A percentile compares a stretch with the other conserved stretches of the same genome.
phyloP scores from a whole-genome alignment of 2,797 vertebrate genomes.

The Lemur catta region DNA sequence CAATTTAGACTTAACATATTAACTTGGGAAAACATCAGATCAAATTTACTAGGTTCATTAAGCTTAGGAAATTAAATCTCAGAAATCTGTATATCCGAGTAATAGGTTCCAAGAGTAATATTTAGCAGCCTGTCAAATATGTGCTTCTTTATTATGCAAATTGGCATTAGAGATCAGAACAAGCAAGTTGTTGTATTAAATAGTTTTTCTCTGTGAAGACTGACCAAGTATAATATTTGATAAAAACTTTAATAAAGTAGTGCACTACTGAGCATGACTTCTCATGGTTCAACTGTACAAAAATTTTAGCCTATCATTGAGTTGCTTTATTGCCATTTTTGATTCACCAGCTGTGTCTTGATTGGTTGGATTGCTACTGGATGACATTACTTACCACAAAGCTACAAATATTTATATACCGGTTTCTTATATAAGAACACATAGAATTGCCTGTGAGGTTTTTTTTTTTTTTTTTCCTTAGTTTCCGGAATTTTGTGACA shows the following conservation, averaged over 20 bases:
- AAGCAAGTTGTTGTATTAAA: slow-evolving; percentile 51
- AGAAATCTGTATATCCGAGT: slow-evolving; percentile 85
- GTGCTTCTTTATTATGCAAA: slow-evolving; percentile 81
- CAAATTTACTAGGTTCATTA: slow-evolving; percentile 88
- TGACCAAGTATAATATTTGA: not conserved
- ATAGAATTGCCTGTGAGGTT: not conserved
- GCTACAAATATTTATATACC: not conserved
- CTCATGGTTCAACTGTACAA: not conserved
- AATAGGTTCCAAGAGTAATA: slow-evolving; percentile 85
- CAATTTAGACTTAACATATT: slow-evolving; percentile 86
- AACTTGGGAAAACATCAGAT: slow-evolving; percentile 85
- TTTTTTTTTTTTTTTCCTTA: slow-evolving; percentile 44
- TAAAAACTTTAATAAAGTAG: not conserved
- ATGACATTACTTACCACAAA: not conserved
- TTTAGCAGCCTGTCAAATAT: slow-evolving; percentile 83
- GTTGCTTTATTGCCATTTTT: not conserved
- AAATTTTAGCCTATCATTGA: not conserved
- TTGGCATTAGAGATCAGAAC: slow-evolving; percentile 69
- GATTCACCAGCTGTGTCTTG: not conserved
- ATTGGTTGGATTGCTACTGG: not conserved
- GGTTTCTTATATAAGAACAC: not conserved
- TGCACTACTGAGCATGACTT: not conserved
- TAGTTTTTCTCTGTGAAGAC: not conserved
- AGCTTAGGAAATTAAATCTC: slow-evolving; percentile 87
- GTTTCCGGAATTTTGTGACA: not conserved